Conservation (phyloP, 2,888 invertebrate species). For the Metopia argyrocephala region DNA sequence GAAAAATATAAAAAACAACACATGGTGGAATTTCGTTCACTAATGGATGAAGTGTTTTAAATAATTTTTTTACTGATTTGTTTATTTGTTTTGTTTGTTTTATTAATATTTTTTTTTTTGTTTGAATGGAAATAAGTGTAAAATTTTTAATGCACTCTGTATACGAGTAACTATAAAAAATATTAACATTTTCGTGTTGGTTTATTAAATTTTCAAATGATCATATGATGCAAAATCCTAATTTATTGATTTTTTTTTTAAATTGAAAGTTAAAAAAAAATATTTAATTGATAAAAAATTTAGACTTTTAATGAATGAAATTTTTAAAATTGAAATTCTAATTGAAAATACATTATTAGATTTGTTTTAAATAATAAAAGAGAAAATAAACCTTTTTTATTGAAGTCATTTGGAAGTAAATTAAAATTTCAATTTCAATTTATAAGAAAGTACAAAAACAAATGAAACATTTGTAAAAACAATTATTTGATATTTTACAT, state of each 20-base stretch:
- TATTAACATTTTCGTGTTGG: slow-evolving; percentile 6
- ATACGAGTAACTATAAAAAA: background rate
- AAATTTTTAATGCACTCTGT: background rate
- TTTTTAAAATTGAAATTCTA: background rate
- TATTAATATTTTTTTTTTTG: slow-evolving; percentile 1
- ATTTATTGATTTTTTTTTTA: slow-evolving; percentile 6
- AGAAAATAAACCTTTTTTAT: no score
- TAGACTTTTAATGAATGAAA: background rate
- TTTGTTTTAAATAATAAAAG: no score
- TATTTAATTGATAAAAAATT: background rate
- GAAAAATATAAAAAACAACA: background rate
- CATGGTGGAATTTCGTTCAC: background rate
- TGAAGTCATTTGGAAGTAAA: no score
- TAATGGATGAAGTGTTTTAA: slow-evolving; percentile 7
- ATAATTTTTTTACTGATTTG: background rate
- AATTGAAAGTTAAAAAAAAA: background rate
- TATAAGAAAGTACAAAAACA: no score
- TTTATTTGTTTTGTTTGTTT: slow-evolving; percentile 2
- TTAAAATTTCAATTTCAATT: no score
- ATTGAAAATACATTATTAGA: background rate
- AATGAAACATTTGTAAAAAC: no score
- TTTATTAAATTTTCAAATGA: background rate
- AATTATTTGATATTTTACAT: no score
- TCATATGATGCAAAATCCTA: slow-evolving; percentile 31
- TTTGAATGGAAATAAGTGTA: slow-evolving; percentile 2